A percentile compares a stretch with the other conserved stretches of the same genome.
Evolutionary conservation across 2,797 vertebrate genomes (phyloP).

Genomic region (Mus caroli): DNA sequence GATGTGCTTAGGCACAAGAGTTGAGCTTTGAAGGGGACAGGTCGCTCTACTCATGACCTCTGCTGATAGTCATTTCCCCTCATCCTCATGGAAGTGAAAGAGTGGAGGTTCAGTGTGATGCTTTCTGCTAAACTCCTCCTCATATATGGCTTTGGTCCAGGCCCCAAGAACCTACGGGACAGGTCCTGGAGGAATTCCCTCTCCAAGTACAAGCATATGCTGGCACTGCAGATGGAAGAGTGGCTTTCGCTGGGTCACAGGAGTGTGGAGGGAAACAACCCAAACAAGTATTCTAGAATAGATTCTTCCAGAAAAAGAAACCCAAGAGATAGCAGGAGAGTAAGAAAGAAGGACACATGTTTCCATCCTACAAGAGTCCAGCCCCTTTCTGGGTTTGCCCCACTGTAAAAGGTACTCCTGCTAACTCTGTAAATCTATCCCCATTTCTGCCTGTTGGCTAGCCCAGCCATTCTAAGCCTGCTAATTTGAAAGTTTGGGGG

Average conservation of each 20-base stretch:
- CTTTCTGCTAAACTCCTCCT: not conserved
- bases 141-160: not conserved
- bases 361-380: not conserved
- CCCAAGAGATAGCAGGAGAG: not conserved
- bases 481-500: conserved; percentile 25
- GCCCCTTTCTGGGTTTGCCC: not conserved
- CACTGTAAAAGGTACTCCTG: not conserved
- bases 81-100: not conserved
- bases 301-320: not conserved
- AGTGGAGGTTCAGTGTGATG: rapidly evolving
- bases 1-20: not conserved
- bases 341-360: rapidly evolving
- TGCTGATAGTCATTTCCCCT: not conserved
- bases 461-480: not conserved
- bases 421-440: not conserved
- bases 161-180: not conserved
- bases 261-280: not conserved
- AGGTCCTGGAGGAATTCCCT: not conserved
- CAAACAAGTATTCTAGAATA: not conserved
- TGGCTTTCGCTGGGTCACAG: not conserved
- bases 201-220: not conserved
- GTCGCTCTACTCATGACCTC: not conserved
- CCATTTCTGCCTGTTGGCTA: conserved; percentile 27
- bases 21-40: not conserved
- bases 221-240: not conserved